phyloP scores from a whole-genome alignment of 2,113 vertebrate genomes.

The Galemys pyrenaicus region DNA sequence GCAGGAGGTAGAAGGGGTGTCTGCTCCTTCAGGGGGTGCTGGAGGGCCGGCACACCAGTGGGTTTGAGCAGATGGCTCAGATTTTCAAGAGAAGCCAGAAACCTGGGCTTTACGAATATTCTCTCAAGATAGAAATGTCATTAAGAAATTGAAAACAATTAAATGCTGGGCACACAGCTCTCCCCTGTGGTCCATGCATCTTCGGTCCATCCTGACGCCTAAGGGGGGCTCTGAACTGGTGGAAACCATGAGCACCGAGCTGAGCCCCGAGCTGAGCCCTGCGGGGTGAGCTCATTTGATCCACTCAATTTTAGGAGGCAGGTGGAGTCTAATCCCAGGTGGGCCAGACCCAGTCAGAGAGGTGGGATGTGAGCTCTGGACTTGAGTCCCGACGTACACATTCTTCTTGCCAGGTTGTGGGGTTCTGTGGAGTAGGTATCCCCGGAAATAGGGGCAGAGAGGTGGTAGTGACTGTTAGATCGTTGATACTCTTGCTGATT shows the following conservation, averaged over 20 bases:
- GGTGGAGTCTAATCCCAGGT: not conserved
- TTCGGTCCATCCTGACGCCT: not conserved
- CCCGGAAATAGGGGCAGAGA: not conserved
- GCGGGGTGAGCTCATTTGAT: not conserved
- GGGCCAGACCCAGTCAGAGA: not conserved
- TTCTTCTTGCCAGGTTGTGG: not conserved
- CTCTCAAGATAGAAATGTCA: not conserved
- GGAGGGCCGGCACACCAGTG: not conserved
- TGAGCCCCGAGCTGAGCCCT: not conserved
- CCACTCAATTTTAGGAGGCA: not conserved
- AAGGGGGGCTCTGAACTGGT: not conserved
- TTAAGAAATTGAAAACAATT: not conserved
- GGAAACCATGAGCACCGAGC: not conserved
- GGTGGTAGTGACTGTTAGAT: not conserved
- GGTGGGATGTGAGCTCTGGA: not conserved
- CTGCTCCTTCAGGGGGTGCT: not conserved
- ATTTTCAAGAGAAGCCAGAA: conserved; percentile 29
- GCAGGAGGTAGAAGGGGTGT: not conserved
- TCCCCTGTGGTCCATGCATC: not conserved
- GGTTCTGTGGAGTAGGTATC: not conserved
- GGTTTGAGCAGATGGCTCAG: not conserved
- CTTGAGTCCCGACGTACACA: not conserved
- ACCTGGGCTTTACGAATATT: not conserved
- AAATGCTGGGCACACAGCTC: not conserved
- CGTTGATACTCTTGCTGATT: not conserved